Conservation (phyloP, 37 sponge, comb jelly and placozoan species). For the Oopsacas minuta region DNA sequence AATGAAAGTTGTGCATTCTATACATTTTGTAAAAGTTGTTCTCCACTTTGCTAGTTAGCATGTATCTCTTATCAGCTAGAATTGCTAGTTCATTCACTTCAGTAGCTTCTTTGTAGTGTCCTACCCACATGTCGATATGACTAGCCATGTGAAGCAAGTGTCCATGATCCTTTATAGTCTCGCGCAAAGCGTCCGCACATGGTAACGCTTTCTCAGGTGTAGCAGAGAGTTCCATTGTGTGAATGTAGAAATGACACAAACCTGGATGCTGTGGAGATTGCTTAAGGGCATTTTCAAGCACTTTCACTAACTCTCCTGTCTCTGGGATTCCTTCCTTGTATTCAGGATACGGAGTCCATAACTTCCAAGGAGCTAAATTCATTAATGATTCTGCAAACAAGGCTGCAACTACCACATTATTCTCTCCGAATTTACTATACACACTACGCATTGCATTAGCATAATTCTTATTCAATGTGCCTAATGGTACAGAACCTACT, state of each 20-base stretch:
- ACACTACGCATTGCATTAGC: conserved; percentile 38
- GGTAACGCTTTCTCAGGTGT: conserved; percentile 43
- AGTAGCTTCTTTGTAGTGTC: conserved; percentile 52
- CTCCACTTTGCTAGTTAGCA: conserved; percentile 2
- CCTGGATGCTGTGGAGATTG: conserved; percentile 37
- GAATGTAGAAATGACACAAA: conserved; percentile 47
- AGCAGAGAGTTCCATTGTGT: conserved; percentile 54
- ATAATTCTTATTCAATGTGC: conserved; percentile 21
- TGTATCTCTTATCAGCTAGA: conserved; percentile 30
- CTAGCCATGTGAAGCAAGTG: conserved; percentile 52
- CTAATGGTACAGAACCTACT: background rate
- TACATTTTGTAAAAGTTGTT: conserved; percentile 45
- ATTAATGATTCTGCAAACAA: conserved; percentile 56
- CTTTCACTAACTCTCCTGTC: conserved; percentile 37
- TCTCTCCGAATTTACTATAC: conserved; percentile 36
- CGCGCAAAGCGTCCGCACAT: conserved; percentile 29
- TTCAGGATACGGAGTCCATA: conserved; percentile 36
- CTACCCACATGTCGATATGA: no score
- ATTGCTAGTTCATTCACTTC: conserved; percentile 36
- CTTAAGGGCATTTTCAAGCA: conserved; percentile 34
- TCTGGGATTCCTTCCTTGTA: conserved; percentile 32
- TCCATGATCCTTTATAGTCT: conserved; percentile 26
- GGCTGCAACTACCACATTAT: conserved; percentile 35
- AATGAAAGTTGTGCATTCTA: conserved; percentile 50
- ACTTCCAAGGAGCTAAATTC: conserved; percentile 43